Conservation (phyloP, 2,888 invertebrate genomes). For the Protonemura montana region DNA sequence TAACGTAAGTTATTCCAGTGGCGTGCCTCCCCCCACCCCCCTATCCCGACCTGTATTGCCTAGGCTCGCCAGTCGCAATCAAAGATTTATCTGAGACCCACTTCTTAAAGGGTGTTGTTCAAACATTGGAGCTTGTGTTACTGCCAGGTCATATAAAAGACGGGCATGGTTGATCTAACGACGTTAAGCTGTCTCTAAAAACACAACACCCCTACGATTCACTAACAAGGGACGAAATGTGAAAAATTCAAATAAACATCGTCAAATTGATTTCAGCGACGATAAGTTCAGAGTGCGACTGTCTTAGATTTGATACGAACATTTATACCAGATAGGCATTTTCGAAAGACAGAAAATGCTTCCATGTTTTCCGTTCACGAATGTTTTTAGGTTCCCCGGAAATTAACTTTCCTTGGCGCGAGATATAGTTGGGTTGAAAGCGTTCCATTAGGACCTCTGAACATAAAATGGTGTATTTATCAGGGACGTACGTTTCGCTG, state of each 20-base stretch:
- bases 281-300: not conserved
- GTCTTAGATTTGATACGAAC: not conserved
- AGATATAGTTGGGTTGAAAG: not conserved
- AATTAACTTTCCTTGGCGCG: conserved; percentile 21
- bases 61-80: not conserved
- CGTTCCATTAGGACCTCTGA: not conserved
- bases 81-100: not conserved
- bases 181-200: not conserved
- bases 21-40: not conserved
- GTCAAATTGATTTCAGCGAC: not conserved
- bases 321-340: not conserved
- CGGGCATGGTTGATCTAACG: not conserved
- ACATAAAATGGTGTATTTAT: not conserved
- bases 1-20: not conserved
- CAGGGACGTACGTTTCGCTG: not conserved
- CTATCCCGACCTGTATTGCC: too few species aligned
- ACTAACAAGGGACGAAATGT: not conserved
- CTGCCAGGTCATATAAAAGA: not conserved
- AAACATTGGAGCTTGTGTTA: not conserved
- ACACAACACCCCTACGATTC: not conserved
- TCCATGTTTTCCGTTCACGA: not conserved
- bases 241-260: not conserved
- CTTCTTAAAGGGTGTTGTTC: conserved; percentile 7
- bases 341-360: not conserved
- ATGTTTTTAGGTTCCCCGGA: conserved; percentile 13